These are phyloP conservation scores for Halictus quadricinctus DNA, from an alignment of 2,888 invertebrate genomes.

Conservation along the genomic window DNA sequence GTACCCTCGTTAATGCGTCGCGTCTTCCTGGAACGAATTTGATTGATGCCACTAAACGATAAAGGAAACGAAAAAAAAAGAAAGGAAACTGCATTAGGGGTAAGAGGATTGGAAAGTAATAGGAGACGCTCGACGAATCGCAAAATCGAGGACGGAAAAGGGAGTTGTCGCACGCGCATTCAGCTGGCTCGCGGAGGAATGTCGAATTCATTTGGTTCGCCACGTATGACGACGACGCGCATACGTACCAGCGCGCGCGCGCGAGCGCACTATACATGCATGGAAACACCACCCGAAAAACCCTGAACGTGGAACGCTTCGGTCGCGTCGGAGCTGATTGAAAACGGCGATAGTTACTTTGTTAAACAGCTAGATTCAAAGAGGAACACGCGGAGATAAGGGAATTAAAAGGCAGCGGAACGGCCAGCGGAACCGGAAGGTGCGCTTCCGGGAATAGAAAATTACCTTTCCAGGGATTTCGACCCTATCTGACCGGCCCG, in stretches of 20 bases:
- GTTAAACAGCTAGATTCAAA: conserved; percentile 48
- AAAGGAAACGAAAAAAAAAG: background rate
- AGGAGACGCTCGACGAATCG: conserved; percentile 2
- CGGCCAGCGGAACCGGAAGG: conserved; percentile 51
- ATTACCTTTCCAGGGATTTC: conserved; percentile 54
- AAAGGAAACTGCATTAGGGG: background rate
- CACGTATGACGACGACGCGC: background rate
- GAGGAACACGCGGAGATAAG: conserved; percentile 47
- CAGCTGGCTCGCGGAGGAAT: conserved; percentile 2
- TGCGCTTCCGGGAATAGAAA: conserved; percentile 57
- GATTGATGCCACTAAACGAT: conserved; percentile 1
- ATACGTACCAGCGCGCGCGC: background rate
- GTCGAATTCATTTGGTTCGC: conserved; percentile 4
- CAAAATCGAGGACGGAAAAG: conserved; percentile 11
- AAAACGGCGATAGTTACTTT: conserved; percentile 37
- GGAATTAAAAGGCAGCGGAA: conserved; percentile 54
- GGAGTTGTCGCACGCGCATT: background rate
- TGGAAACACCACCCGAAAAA: background rate
- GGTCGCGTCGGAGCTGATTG: background rate
- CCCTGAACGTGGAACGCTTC: background rate
- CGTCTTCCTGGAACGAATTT: conserved; percentile 6
- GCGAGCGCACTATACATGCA: background rate
- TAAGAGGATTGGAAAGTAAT: conserved; percentile 7
- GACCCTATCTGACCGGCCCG: conserved; percentile 35
- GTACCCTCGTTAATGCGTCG: conserved; percentile 1